Base-by-base conservation (phyloP, 2,113 vertebrate species). In the Grus americana region DNA sequence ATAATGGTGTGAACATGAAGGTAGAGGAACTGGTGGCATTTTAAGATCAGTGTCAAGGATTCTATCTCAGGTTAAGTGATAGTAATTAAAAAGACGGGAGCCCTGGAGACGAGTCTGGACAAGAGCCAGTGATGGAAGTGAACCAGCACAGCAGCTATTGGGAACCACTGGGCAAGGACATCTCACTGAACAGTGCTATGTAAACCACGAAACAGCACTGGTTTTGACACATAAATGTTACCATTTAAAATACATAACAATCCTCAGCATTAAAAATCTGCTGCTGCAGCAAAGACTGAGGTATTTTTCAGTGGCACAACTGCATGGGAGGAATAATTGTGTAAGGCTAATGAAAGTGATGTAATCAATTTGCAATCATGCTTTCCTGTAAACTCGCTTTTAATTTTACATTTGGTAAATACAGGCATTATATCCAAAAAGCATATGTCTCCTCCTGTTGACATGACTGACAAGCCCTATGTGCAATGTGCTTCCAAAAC, bases 311-410 rank as follows among this genome's bases (percentile, higher is more conserved):
- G 36, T 50, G 61, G 44, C 73, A 85, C 46, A 76, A 79, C 61
- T 46, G 40, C 79, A 87, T 46, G 36, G 32, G 62, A 93, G 70
- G 80, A 95, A 76, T 89, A 95, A 89, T 70, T 91, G 80, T 73
- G 76, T 68, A 87, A 95, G 54, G 74, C 62, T 73, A 55, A 63
- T 85, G 79, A 57, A 89, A 96, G 46, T 93, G 83, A 94, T 85
- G 93, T 50, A 92, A 96, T 68, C 73, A 50, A 92, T 93, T 73
- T 76, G 66, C 76, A 93, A 78, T 84, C 73, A 30, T 8, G 19
- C 44, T 82, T 95, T 97, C 94, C 89, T 95, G 83, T 93, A 95
- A 94, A 87, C 42, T 79, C 14, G 9, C 42, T 87, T 91, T 92
- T 80, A 73, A 78, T 86, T 80, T 58, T 61, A 46, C 22, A 1